Conservation (phyloP, 1,140 invertebrate species). For the Meloidogyne chitwoodi region DNA sequence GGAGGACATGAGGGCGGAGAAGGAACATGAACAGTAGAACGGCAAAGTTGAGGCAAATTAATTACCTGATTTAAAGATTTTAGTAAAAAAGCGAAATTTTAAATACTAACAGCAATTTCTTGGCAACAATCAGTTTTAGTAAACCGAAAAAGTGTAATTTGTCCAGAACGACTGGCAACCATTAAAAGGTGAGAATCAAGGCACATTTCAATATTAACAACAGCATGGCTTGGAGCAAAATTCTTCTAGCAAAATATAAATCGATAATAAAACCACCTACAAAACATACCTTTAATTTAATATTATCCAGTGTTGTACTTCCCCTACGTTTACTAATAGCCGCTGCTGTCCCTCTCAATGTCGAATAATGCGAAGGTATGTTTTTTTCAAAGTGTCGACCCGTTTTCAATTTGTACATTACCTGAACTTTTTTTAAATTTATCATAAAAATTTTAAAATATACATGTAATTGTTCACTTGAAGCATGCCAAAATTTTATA, state of each 20-base stretch:
- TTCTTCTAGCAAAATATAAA: background rate
- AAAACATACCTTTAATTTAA: background rate
- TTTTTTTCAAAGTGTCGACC: constrained; percentile 84
- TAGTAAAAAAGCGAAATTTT: constrained; percentile 14
- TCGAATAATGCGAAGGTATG: constrained; percentile 25
- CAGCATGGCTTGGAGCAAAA: constrained; percentile 78
- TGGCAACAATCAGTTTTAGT: constrained; percentile 79
- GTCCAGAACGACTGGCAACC: constrained; percentile 80
- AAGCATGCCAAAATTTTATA: constrained; percentile 59
- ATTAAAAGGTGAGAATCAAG: constrained; percentile 83
- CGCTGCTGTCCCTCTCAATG: constrained; percentile 9
- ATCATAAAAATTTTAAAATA: background rate
- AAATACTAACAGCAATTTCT: constrained; percentile 73
- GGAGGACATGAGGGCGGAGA: constrained; percentile 19
- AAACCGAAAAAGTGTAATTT: constrained; percentile 91
- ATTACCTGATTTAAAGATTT: constrained; percentile 21
- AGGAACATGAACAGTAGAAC: constrained; percentile 15
- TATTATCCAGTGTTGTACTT: background rate
- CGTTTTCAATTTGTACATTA: constrained; percentile 91
- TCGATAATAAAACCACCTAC: background rate
- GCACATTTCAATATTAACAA: constrained; percentile 84
- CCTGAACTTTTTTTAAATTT: background rate
- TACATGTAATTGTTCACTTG: constrained; percentile 71
- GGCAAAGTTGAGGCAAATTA: constrained; percentile 29
- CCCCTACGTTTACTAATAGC: background rate